Conservation (phyloP, 2,888 invertebrate genomes). For the Athetis lepigone region DNA sequence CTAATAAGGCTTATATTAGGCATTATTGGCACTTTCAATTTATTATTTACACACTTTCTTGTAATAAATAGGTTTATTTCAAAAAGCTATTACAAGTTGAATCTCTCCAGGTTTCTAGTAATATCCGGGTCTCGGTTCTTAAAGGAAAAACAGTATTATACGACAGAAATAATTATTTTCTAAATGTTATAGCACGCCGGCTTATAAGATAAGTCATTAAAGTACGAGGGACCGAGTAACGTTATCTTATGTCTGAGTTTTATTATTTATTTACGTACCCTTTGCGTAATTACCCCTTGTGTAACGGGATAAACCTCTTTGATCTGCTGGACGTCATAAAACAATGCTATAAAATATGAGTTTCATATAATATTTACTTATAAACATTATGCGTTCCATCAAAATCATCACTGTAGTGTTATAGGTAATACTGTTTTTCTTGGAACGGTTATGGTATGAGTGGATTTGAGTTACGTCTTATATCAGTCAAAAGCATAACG, state of each 20-base stretch:
- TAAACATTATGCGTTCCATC: constrained; percentile 55
- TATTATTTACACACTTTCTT: too few relatives aligned
- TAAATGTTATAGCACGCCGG: constrained; percentile 10
- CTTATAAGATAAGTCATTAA: constrained; percentile 25
- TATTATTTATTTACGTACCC: constrained; percentile 47
- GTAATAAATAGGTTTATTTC: neutral
- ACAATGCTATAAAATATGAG: constrained; percentile 59
- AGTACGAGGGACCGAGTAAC: constrained; percentile 37
- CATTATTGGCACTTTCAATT: too few relatives aligned
- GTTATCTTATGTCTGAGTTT: constrained; percentile 28
- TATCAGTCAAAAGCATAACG: constrained; percentile 45
- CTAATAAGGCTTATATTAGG: too few relatives aligned
- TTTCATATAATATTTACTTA: constrained; percentile 61
- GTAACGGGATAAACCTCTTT: constrained; percentile 52
- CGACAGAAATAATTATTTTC: constrained; percentile 17
- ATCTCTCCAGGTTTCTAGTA: neutral
- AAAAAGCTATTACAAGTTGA: neutral
- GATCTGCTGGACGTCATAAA: constrained; percentile 55
- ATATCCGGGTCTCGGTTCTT: constrained; percentile 3
- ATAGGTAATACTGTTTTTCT: constrained; percentile 64
- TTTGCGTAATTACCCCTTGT: constrained; percentile 45
- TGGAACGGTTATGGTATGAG: constrained; percentile 63
- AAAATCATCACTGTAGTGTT: constrained; percentile 58
- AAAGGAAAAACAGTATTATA: constrained; percentile 7
- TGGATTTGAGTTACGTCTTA: constrained; percentile 62